Conservation (phyloP, 1,140 invertebrate species). For the Tetramorium alpestre region DNA sequence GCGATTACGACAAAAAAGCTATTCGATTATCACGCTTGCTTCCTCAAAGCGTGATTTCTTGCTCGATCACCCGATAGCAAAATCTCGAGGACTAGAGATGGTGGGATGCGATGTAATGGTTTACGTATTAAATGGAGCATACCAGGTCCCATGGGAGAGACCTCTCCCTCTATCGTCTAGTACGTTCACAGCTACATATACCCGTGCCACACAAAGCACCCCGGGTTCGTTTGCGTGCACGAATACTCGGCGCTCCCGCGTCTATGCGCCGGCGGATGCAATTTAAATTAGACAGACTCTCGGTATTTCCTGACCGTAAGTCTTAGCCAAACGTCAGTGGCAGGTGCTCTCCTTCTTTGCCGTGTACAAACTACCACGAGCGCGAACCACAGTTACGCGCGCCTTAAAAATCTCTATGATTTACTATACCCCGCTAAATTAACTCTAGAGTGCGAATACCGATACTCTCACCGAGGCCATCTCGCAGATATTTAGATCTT, state of each 20-base stretch:
- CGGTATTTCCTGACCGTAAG: conserved; percentile 71
- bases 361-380: conserved; percentile 23
- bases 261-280: conserved; percentile 68
- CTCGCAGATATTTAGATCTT: background rate
- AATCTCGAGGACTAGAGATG: conserved; percentile 42
- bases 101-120: conserved; percentile 42
- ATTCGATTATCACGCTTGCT: conserved; percentile 44
- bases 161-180: conserved; percentile 18
- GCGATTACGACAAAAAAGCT: conserved; percentile 33
- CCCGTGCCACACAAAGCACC: conserved; percentile 12
- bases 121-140: conserved; percentile 65
- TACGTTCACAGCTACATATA: background rate
- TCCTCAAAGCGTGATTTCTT: conserved; percentile 49
- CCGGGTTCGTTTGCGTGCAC: conserved; percentile 58
- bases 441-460: background rate
- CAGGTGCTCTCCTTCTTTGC: conserved; percentile 68
- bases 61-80: conserved; percentile 56
- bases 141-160: conserved; percentile 45
- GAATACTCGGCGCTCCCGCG: conserved; percentile 44
- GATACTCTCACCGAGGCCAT: background rate
- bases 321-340: conserved; percentile 73
- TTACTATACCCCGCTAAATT: conserved; percentile 55
- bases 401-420: conserved; percentile 65
- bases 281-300: conserved; percentile 78
- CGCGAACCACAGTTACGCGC: background rate